Evolutionary conservation across 2,888 invertebrate genomes (phyloP).

Genomic region (Cryptus viduatorius): DNA sequence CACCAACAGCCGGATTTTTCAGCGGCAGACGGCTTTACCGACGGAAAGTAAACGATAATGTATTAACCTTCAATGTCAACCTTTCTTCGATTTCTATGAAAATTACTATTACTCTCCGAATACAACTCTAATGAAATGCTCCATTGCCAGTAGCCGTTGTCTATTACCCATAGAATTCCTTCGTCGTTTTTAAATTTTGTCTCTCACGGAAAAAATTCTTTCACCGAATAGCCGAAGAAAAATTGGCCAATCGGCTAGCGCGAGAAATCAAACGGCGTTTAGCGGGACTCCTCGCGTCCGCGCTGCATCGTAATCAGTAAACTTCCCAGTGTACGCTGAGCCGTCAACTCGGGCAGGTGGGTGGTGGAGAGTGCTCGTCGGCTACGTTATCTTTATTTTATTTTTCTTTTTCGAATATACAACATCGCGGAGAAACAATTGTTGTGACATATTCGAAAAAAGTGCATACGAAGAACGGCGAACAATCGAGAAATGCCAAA

Average conservation of each 20-base stretch:
- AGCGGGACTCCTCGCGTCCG: conserved; percentile 45
- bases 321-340: conserved; percentile 58
- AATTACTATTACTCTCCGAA: too few relatives aligned
- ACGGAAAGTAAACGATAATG: too few relatives aligned
- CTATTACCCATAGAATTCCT: too few relatives aligned
- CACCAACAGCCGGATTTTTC: too few relatives aligned
- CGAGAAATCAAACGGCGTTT: conserved; percentile 53
- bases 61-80: too few relatives aligned
- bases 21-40: too few relatives aligned
- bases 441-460: background rate
- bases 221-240: conserved; percentile 1
- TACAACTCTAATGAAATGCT: too few relatives aligned
- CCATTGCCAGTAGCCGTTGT: too few relatives aligned
- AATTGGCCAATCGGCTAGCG: conserved; percentile 46
- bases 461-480: background rate
- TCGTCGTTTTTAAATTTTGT: too few relatives aligned
- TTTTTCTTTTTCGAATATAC: background rate
- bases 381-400: background rate
- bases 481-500: background rate
- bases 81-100: too few relatives aligned
- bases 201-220: too few relatives aligned
- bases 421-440: background rate
- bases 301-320: conserved; percentile 33
- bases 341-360: conserved; percentile 60
- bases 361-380: conserved; percentile 49